phyloP scores from a whole-genome alignment of 2,888 invertebrate genomes.

The Caenorhabditis uteleia region DNA sequence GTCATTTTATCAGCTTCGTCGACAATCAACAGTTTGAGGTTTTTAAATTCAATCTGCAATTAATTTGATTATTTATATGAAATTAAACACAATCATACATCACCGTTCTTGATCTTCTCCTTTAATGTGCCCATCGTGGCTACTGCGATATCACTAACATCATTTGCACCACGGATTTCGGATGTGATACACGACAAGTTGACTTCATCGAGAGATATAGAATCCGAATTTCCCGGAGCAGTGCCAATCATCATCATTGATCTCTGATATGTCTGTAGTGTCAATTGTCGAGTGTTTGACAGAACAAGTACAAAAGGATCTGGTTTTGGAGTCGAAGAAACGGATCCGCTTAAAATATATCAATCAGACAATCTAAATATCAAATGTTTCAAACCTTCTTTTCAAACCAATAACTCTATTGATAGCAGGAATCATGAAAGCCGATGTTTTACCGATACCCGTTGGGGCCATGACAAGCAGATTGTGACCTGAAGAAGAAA shows the following conservation, averaged over 20 bases:
- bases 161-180: too few species aligned
- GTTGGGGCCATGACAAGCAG: slow-evolving; percentile 27
- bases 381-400: background rate
- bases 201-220: background rate
- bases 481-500: background rate
- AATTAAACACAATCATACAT: background rate
- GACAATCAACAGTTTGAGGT: slow-evolving; percentile 29
- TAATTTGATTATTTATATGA: background rate
- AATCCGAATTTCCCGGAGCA: background rate
- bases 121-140: slow-evolving; percentile 32
- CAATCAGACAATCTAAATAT: background rate
- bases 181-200: too few species aligned
- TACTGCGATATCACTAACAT: slow-evolving; percentile 15
- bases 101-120: background rate
- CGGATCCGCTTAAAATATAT: background rate
- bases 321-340: background rate
- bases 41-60: background rate
- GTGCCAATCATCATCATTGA: slow-evolving; percentile 7
- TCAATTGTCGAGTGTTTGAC: slow-evolving; percentile 9
- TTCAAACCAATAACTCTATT: slow-evolving; percentile 7
- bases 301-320: slow-evolving; percentile 17
- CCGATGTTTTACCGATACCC: slow-evolving; percentile 37
- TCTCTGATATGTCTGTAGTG: slow-evolving; percentile 8
- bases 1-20: slow-evolving; percentile 50
- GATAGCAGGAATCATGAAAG: slow-evolving; percentile 27